These are phyloP conservation scores for Heliconius melpomene DNA, from an alignment of 1,140 invertebrate genomes.

Conservation along the genomic window DNA sequence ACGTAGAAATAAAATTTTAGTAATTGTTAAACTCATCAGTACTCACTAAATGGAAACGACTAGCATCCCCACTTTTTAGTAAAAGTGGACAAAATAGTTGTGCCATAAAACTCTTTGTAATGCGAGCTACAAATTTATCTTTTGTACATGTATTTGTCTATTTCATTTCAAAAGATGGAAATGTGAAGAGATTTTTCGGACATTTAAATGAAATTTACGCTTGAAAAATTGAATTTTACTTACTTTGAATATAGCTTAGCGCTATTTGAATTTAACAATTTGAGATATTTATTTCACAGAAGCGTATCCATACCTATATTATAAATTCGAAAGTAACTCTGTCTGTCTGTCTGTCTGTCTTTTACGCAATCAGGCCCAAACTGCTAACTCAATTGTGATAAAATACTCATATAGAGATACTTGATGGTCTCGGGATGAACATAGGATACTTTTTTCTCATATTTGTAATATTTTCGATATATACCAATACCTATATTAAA, in stretches of 20 bases:
- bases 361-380: too few species aligned
- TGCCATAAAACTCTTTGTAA: background rate
- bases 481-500: too few species aligned
- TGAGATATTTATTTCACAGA: background rate
- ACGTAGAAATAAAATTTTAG: background rate
- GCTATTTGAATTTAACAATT: background rate
- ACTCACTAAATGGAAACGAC: background rate
- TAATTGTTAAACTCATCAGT: background rate
- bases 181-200: slow-evolving; percentile 18
- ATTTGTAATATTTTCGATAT: too few species aligned
- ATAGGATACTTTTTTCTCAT: too few species aligned
- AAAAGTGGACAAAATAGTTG: background rate
- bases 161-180: slow-evolving; percentile 12
- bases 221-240: background rate
- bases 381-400: too few species aligned
- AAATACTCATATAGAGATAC: too few species aligned
- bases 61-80: background rate
- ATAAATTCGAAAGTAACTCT: too few species aligned
- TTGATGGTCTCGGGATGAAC: too few species aligned
- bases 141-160: background rate
- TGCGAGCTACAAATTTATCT: slow-evolving; percentile 2
- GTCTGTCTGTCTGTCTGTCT: too few species aligned
- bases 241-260: background rate
- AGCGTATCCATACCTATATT: background rate
- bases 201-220: background rate